Evolutionary conservation across 2,888 invertebrate species (phyloP).

Genomic region (Pollenia labialis): DNA sequence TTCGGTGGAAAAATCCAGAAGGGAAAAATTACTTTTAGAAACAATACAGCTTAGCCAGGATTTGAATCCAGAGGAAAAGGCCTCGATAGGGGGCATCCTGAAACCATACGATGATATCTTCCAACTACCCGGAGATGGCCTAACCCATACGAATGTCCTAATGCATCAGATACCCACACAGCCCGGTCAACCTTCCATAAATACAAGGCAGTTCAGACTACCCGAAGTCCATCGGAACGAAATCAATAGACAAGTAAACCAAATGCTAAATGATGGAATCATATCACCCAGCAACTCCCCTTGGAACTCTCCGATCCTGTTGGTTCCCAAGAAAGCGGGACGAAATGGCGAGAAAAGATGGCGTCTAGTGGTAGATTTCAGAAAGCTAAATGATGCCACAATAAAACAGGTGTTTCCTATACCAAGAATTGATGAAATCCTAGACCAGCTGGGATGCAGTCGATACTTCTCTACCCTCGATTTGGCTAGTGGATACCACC

Average conservation of each 20-base stretch:
- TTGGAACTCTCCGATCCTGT: neutral
- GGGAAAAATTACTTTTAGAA: no score
- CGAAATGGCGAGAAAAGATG: neutral
- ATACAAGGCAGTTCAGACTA: neutral
- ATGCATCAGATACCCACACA: no score
- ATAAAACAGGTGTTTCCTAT: neutral
- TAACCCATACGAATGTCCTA: no score
- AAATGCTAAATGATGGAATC: neutral
- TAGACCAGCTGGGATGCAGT: no score
- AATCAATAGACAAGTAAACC: neutral
- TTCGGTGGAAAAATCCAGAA: no score
- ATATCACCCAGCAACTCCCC: neutral
- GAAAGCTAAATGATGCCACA: neutral
- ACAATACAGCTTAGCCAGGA: no score
- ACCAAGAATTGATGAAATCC: neutral
- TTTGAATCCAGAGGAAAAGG: no score
- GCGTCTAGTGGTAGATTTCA: neutral
- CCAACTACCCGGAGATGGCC: no score
- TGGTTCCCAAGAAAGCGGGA: neutral
- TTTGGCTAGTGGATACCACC: no score
- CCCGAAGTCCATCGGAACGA: neutral
- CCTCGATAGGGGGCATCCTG: no score
- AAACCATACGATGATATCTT: no score
- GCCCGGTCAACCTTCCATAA: neutral
- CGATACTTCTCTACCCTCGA: no score